phyloP scores from a whole-genome alignment of 2,113 vertebrate genomes.

The Triplophysa dalaica region DNA sequence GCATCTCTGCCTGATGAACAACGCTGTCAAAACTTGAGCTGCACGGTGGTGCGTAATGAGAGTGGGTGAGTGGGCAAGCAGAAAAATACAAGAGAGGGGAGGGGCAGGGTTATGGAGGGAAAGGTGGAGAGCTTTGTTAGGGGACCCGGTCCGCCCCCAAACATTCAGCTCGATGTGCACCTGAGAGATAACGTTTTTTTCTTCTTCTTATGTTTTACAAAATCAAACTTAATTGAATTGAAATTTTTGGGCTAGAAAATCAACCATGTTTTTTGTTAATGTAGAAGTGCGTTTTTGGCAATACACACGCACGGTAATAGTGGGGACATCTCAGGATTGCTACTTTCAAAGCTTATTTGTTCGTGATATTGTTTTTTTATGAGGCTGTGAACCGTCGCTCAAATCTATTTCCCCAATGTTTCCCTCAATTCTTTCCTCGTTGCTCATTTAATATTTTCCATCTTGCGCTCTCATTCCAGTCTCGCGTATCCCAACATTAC shows the following conservation, averaged over 20 bases:
- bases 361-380: background rate
- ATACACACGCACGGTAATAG: too few relatives aligned
- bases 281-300: too few relatives aligned
- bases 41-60: conserved; percentile 19
- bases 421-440: background rate
- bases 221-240: too few relatives aligned
- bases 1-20: conserved; percentile 62
- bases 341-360: background rate
- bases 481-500: background rate
- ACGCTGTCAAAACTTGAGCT: conserved; percentile 45
- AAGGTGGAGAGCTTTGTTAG: conserved; percentile 2
- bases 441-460: background rate
- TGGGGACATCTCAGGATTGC: too few relatives aligned
- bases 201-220: too few relatives aligned
- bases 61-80: background rate
- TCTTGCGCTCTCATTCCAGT: background rate
- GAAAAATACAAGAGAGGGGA: background rate
- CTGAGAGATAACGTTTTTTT: background rate
- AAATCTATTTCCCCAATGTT: background rate
- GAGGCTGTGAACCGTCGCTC: background rate
- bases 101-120: conserved; percentile 24
- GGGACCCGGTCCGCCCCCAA: background rate
- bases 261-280: too few relatives aligned
- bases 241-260: too few relatives aligned
- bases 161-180: background rate